Evolutionary conservation across 2,888 invertebrate genomes (phyloP).

Genomic region (Corbicula japonica): DNA sequence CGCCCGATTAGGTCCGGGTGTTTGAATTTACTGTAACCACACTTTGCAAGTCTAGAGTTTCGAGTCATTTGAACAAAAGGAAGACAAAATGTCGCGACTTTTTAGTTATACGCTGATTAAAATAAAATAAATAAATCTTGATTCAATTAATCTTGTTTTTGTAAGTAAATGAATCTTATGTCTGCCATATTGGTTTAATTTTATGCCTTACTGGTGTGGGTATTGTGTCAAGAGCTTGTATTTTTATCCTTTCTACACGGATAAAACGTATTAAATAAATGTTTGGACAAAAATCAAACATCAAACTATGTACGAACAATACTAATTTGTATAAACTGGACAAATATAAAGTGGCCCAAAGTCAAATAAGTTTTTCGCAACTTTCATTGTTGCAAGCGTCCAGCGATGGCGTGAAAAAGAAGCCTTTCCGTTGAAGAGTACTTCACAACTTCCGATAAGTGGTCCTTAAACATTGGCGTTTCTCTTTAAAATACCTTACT

Average conservation of each 20-base stretch:
- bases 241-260: too few relatives aligned
- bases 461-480: constrained; percentile 35
- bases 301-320: not conserved
- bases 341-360: constrained; percentile 31
- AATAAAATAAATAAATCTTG: constrained; percentile 28
- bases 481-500: constrained; percentile 25
- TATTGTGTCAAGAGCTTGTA: too few relatives aligned
- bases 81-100: constrained; percentile 17
- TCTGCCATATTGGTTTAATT: too few relatives aligned
- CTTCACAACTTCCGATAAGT: constrained; percentile 21
- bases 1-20: constrained; percentile 19
- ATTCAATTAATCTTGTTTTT: constrained; percentile 23
- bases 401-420: constrained; percentile 5
- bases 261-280: constrained; percentile 11
- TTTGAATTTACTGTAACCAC: constrained; percentile 8
- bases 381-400: constrained; percentile 20
- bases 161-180: not conserved
- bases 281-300: constrained; percentile 14
- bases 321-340: too few relatives aligned
- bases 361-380: constrained; percentile 24
- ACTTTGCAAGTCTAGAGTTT: not conserved
- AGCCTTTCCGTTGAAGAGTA: constrained; percentile 11
- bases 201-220: too few relatives aligned
- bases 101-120: constrained; percentile 16
- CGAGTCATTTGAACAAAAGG: not conserved